Evolutionary conservation across 2,797 vertebrate genomes (phyloP).

Genomic region (Cichlasoma orientale): DNA sequence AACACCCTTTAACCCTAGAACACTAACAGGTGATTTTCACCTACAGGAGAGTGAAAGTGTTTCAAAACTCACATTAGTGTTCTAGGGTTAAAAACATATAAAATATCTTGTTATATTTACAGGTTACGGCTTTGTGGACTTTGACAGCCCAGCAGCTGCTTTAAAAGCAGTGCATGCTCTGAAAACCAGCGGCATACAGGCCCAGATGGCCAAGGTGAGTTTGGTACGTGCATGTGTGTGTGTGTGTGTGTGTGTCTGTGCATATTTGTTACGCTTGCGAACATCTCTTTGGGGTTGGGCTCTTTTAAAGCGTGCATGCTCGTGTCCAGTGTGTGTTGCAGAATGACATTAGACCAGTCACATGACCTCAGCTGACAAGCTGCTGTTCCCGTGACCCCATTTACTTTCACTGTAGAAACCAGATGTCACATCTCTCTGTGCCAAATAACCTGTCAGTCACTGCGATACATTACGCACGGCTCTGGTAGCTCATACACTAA

Average conservation of each 20-base stretch:
- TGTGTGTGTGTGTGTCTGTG: slow-evolving; percentile 5
- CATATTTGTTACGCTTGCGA: slow-evolving; percentile 45
- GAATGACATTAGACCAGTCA: slow-evolving; percentile 75
- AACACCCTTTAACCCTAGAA: background rate
- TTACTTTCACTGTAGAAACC: slow-evolving; percentile 84
- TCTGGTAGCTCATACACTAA: slow-evolving; percentile 36
- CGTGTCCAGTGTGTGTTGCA: slow-evolving; percentile 45
- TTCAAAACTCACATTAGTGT: no score
- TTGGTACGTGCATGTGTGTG: slow-evolving; percentile 8
- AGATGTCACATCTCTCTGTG: slow-evolving; percentile 85
- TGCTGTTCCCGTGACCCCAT: slow-evolving; percentile 84
- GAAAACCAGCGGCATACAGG: slow-evolving; percentile 96
- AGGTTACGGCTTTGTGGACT: slow-evolving; percentile 99
- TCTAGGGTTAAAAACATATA: background rate
- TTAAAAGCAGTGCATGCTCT: slow-evolving; percentile 97
- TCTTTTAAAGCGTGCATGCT: slow-evolving; percentile 20
- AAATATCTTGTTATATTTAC: background rate
- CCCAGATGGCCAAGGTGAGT: slow-evolving; percentile 99
- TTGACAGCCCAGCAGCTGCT: slow-evolving; percentile 96
- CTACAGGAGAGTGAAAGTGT: no score
- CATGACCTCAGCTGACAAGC: slow-evolving; percentile 81
- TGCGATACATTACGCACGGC: slow-evolving; percentile 61
- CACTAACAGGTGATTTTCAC: no score
- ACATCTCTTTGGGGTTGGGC: slow-evolving; percentile 36
- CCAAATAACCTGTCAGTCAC: slow-evolving; percentile 86